Base-by-base conservation (phyloP, 2,888 invertebrate species). In the Diaprepes abbreviatus region DNA sequence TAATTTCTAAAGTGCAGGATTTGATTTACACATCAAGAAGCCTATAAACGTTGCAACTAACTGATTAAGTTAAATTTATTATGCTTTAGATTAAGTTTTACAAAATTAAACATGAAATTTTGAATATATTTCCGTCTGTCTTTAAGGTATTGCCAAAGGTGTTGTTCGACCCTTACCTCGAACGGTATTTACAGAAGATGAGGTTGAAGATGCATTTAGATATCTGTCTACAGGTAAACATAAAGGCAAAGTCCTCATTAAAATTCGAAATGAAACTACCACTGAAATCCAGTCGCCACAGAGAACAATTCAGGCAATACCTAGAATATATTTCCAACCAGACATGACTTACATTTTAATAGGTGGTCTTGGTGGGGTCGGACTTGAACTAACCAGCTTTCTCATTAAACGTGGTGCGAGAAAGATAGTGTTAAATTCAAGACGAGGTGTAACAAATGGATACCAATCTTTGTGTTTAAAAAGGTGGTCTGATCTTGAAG, bases 161-260 rank as follows among this genome's bases (percentile, higher is more conserved):
- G 88, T 88, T 12, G 88, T 95, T 0, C 87, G 87, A 77, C 94
- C 95, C 0, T 82, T 95, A 2, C 85, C 87, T 1, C 84, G 88
- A 3, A 89, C 88, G 0, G 85, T 90, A 1, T 95, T 93, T 78
- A 79, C 84, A 1, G 86, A 85, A 31, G 85, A 89, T 66, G 87
- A 93, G 78, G 82, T 92, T 0, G 93, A 94, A 80, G 84, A 87
- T 66, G 93, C 93, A 0, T 93, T 92, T 81, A 86, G 89, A 69
- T 87, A 85, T 68, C 85, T 91, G 82, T 87, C 88, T 0, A 84
- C 87, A 17, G 90, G 93, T 24, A 93, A 93, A 81, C 94, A 95
- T 80, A 91, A 93, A 58, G 95, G 95, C 54, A 95, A 95, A 86
- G 85, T 86, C 1, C 65, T 87, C 10, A 79, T 87, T 19, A 80